phyloP scores from a whole-genome alignment of 2,888 invertebrate species.

The Lasioglossum malachurum region DNA sequence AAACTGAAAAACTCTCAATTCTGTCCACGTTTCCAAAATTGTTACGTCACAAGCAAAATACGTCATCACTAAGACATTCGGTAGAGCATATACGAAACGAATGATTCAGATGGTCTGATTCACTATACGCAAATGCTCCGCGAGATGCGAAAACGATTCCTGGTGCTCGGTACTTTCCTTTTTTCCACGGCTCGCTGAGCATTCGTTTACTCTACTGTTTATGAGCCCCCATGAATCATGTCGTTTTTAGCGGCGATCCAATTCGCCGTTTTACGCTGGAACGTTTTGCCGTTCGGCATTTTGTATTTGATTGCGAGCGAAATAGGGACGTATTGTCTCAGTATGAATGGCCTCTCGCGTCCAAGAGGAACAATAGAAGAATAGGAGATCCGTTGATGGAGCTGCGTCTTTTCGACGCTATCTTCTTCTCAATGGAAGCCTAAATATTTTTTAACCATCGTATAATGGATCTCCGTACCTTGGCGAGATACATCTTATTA shows the following conservation, averaged over 20 bases:
- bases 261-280: not conserved
- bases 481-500: too few relatives aligned
- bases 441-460: not conserved
- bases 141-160: not conserved
- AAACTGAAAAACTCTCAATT: not conserved
- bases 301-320: not conserved
- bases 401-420: not conserved
- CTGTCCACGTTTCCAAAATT: not conserved
- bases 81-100: not conserved
- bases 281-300: not conserved
- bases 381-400: not conserved
- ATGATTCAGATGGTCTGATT: slow-evolving; percentile 27
- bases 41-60: not conserved
- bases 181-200: not conserved
- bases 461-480: not conserved
- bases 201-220: not conserved
- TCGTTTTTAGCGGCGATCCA: not conserved
- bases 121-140: slow-evolving; percentile 8
- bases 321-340: not conserved
- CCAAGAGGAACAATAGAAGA: not conserved
- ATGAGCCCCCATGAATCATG: not conserved
- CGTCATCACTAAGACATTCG: slow-evolving; percentile 2
- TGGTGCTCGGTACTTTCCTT: not conserved
- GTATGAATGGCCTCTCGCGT: not conserved
- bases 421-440: not conserved